Evolutionary conservation across 1,140 invertebrate genomes (phyloP).

Genomic region (Drosophila navojoa): DNA sequence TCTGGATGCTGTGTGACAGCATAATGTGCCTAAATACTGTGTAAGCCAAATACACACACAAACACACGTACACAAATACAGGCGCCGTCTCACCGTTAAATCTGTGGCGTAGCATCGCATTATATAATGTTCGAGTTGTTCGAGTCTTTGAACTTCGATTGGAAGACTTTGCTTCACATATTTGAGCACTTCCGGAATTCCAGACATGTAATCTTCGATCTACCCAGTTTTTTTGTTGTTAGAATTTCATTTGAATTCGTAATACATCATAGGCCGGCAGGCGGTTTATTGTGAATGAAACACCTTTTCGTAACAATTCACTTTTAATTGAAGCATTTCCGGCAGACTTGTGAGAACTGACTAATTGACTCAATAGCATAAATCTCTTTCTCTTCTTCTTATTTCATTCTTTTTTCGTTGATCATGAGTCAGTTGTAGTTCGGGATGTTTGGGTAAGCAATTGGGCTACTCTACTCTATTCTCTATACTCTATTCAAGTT

Average conservation of each 20-base stretch:
- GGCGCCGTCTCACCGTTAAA: neutral
- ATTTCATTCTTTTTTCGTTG: neutral
- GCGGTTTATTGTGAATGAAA: too few relatives aligned
- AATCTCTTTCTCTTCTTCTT: neutral
- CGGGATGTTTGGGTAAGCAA: too few relatives aligned
- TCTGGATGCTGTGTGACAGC: constrained; percentile 33
- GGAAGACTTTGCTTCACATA: neutral
- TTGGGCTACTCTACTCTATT: too few relatives aligned
- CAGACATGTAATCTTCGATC: neutral
- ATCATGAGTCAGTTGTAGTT: neutral
- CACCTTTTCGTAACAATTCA: neutral
- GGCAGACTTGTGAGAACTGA: neutral
- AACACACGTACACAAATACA: neutral
- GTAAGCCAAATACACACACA: neutral
- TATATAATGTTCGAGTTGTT: neutral
- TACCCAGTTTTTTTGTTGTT: neutral
- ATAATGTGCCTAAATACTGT: constrained; percentile 21
- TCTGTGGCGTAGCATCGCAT: neutral
- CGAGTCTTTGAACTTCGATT: constrained; percentile 6
- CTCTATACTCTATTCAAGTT: too few relatives aligned
- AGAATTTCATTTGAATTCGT: constrained; percentile 1
- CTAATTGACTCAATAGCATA: neutral
- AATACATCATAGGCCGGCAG: too few relatives aligned
- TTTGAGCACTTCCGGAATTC: constrained; percentile 6
- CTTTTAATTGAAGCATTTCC: constrained; percentile 6